phyloP scores from a whole-genome alignment of 1,140 invertebrate species.

The Notospermus geniculatus region DNA sequence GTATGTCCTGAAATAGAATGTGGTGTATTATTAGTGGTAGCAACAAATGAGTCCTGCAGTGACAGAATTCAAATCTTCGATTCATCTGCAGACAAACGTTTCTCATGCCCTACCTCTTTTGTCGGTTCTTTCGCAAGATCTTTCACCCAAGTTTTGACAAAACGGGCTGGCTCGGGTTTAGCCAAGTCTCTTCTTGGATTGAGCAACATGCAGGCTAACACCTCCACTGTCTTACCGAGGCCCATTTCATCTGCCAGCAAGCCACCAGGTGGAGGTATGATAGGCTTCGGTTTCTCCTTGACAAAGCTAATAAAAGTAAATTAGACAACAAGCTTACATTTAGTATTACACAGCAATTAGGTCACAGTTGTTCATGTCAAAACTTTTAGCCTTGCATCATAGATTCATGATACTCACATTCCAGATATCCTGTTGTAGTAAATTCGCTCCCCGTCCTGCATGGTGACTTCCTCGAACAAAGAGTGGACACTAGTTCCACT shows the following conservation, averaged over 20 bases:
- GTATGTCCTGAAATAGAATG: too few relatives aligned
- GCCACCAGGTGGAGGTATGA: conserved; percentile 61
- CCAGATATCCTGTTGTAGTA: conserved; percentile 62
- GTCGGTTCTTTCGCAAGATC: too few relatives aligned
- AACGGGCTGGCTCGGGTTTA: conserved; percentile 31
- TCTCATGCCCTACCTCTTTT: too few relatives aligned
- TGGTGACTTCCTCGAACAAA: conserved; percentile 43
- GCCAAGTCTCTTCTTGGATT: conserved; percentile 58
- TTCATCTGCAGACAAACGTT: too few relatives aligned
- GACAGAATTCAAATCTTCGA: too few relatives aligned
- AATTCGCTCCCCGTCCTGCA: conserved; percentile 48
- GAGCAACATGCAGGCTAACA: conserved; percentile 67
- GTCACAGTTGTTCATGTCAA: neutral
- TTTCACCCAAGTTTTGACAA: conserved; percentile 3
- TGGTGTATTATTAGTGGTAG: too few relatives aligned
- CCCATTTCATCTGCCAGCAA: conserved; percentile 85
- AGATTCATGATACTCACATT: conserved; percentile 38
- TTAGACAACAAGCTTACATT: neutral
- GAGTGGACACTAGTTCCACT: neutral
- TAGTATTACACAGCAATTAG: neutral
- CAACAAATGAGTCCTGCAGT: too few relatives aligned
- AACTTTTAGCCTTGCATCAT: neutral
- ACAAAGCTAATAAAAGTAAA: conserved; percentile 32
- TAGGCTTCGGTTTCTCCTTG: conserved; percentile 20
- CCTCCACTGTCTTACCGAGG: conserved; percentile 78